phyloP scores from a whole-genome alignment of 2,888 invertebrate genomes.

The Oligia fasciuncula region DNA sequence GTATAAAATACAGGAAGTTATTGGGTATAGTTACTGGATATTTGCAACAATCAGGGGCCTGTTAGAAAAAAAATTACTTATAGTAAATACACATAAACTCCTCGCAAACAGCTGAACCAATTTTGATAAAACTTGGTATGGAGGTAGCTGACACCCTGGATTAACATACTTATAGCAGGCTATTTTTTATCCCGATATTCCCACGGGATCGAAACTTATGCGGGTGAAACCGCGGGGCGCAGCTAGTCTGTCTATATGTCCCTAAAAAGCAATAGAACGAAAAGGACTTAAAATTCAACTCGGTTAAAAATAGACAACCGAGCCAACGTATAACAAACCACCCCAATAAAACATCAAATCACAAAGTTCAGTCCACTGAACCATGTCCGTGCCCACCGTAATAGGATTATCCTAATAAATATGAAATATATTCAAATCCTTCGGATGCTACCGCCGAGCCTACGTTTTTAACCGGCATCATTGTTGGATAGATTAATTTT shows the following conservation, averaged over 20 bases:
- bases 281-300: background rate
- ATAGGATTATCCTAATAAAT: constrained; percentile 87
- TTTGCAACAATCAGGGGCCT: background rate
- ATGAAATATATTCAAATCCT: constrained; percentile 80
- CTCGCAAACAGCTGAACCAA: background rate
- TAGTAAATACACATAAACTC: background rate
- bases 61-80: background rate
- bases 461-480: constrained; percentile 70
- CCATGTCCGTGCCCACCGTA: constrained; percentile 72
- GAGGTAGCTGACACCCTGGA: no score
- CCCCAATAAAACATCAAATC: constrained; percentile 69
- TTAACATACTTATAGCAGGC: no score
- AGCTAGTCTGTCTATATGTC: no score
- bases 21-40: background rate
- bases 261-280: background rate
- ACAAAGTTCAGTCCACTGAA: constrained; percentile 67
- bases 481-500: constrained; percentile 67
- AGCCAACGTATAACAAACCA: constrained; percentile 15
- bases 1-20: background rate
- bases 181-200: no score
- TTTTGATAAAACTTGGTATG: no score
- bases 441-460: constrained; percentile 65
- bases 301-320: constrained; percentile 17
- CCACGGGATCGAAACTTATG: no score
- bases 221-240: no score